Evolutionary conservation across 2,113 vertebrate genomes (phyloP), one percentile per base, ranked within the genome.

Genomic region (Picathartes gymnocephalus): DNA sequence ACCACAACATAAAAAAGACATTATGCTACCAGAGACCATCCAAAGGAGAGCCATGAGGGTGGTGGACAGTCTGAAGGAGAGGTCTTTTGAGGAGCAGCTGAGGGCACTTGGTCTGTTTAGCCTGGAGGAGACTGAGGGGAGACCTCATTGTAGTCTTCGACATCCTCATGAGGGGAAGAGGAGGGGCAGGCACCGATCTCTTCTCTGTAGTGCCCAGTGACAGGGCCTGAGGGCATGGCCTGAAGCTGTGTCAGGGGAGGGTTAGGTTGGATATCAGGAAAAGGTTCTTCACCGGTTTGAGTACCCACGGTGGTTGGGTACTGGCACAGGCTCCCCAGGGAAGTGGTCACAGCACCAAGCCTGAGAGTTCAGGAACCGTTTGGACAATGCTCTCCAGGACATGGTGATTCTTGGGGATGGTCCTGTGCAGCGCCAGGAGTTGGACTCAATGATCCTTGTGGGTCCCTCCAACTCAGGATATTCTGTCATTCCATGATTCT

Each of bases 81-180:
- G 24, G 13, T 4, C 3, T 2, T 7, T 2, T 5, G 33, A 51
- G 33, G 19, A 30, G 23, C 2, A 6, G 15, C 37, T 58, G 44
- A 51, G 23, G 4, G 0, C 33, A 23, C 10, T 81, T 37, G 37
- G 10, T 66, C 7, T 51, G 51, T 20, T 51, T 13, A 66, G 15
- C 12, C 44, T 51, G 58, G 15, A 33, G 17, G 13, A 48, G 42
- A 11, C 15, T 28, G 44, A 28, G 23, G 21, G 4, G 15, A 65
- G 6, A 23, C 12, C 19, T 44, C 2, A 4, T 1, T 35, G 14
- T 1, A 2, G 17, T 31, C 37, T 51, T 4, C 22, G 44, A 12
- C 13, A 4, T 45, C 24, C 24, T 35, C 1, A 0, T 1, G 11
- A n/a, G 20, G 9, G 28, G 39, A 45, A 39, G 21, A 0, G 0